Evolutionary conservation across 2,888 invertebrate species (phyloP).

Genomic region (Dichetophora obliterata): DNA sequence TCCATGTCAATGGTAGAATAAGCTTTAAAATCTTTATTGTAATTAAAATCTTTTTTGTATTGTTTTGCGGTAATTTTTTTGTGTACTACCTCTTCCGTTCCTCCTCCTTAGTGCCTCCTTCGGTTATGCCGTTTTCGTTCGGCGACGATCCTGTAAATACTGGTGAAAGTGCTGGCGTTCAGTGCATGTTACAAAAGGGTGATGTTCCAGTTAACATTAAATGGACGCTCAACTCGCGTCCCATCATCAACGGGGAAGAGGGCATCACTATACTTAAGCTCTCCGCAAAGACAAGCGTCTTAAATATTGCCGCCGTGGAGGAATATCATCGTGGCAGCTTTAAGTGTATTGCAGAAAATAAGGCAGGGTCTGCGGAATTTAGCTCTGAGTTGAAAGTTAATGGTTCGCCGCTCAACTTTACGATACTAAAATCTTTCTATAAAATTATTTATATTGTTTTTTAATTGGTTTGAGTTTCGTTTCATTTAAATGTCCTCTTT

Average conservation of each 20-base stretch:
- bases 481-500: not conserved
- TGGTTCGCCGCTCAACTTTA: constrained; percentile 70
- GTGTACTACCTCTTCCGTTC: not conserved
- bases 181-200: constrained; percentile 82
- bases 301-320: constrained; percentile 78
- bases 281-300: constrained; percentile 75
- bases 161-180: constrained; percentile 78
- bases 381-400: constrained; percentile 80
- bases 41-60: not conserved
- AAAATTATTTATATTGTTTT: constrained; percentile 37
- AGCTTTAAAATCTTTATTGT: not conserved
- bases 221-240: constrained; percentile 75
- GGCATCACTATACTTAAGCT: constrained; percentile 72
- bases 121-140: constrained; percentile 76
- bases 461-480: not conserved
- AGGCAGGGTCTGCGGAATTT: constrained; percentile 77
- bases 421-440: constrained; percentile 6
- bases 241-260: constrained; percentile 71
- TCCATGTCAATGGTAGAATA: constrained; percentile 57
- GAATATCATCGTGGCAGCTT: constrained; percentile 81
- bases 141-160: constrained; percentile 79
- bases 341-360: constrained; percentile 80
- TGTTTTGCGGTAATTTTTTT: not conserved
- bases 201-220: constrained; percentile 83
- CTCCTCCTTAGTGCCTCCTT: constrained; percentile 75